Evolutionary conservation across 1,140 invertebrate species (phyloP).

Genomic region (Apis florea): DNA sequence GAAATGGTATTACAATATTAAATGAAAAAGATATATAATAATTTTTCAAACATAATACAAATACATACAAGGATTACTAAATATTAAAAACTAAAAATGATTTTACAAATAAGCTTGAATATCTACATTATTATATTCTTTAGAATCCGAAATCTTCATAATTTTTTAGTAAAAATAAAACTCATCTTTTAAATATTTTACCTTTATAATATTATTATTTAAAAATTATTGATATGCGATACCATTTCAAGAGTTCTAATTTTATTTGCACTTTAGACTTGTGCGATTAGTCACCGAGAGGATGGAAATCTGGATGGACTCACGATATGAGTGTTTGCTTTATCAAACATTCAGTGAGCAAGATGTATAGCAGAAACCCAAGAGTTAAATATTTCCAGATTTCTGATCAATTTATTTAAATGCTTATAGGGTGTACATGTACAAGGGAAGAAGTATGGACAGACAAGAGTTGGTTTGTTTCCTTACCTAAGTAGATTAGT

Average conservation of each 20-base stretch:
- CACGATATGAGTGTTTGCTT: constrained; percentile 56
- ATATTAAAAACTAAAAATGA: not conserved
- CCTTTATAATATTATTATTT: not conserved
- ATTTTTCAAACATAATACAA: not conserved
- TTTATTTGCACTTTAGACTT: constrained; percentile 24
- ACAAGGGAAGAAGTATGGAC: constrained; percentile 72
- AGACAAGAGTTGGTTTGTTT: constrained; percentile 70
- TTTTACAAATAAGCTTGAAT: not conserved
- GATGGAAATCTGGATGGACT: constrained; percentile 72
- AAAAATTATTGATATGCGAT: not conserved
- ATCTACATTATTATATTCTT: not conserved
- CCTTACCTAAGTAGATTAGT: constrained; percentile 73
- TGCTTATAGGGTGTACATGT: constrained; percentile 73
- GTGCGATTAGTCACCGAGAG: constrained; percentile 65
- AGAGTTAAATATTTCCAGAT: constrained; percentile 73
- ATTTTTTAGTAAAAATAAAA: not conserved
- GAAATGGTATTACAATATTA: constrained; percentile 41
- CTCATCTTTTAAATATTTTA: not conserved
- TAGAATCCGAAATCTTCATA: not conserved
- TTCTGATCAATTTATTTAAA: constrained; percentile 75
- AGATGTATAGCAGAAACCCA: constrained; percentile 71
- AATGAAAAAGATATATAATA: not conserved
- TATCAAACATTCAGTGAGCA: constrained; percentile 57
- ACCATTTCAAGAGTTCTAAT: constrained; percentile 18
- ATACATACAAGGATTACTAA: not conserved